Conservation (phyloP, 2,888 invertebrate species). For the Erebia aethiops region DNA sequence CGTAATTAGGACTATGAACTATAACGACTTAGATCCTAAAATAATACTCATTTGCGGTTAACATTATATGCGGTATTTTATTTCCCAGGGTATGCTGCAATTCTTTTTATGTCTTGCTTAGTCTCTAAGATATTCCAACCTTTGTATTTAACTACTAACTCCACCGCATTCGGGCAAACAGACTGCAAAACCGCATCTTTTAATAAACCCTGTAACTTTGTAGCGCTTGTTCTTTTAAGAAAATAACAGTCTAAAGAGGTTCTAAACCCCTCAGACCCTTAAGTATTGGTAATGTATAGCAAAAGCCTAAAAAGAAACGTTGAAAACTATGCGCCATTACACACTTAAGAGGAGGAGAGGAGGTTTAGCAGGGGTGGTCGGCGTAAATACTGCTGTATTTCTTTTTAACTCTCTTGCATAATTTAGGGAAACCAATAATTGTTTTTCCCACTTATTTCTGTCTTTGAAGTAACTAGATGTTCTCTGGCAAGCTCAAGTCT, state of each 20-base stretch:
- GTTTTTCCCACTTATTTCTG: too few relatives aligned
- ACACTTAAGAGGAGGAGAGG: not conserved
- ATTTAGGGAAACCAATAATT: too few relatives aligned
- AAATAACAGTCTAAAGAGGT: constrained; percentile 1
- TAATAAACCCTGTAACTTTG: not conserved
- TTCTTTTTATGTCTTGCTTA: too few relatives aligned
- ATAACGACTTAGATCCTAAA: too few relatives aligned
- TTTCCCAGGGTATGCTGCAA: too few relatives aligned
- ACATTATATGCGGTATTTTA: too few relatives aligned
- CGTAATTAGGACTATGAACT: too few relatives aligned
- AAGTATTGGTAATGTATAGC: too few relatives aligned
- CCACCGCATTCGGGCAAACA: not conserved
- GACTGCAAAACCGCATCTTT: not conserved
- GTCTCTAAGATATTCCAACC: too few relatives aligned
- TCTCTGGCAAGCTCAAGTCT: too few relatives aligned
- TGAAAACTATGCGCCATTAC: constrained; percentile 17
- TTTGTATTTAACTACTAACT: not conserved
- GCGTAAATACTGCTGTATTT: not conserved
- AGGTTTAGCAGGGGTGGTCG: not conserved
- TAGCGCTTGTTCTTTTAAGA: not conserved
- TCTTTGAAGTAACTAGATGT: too few relatives aligned
- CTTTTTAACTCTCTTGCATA: not conserved
- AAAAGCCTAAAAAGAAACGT: constrained; percentile 1
- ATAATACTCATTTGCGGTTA: too few relatives aligned
- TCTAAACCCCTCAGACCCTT: not conserved